Percentiles rank a stretch among this genome's conserved stretches.
These are phyloP conservation scores for Omphaloscelis lunosa DNA, from an alignment of 2,888 invertebrate species.

Conservation along the genomic window DNA sequence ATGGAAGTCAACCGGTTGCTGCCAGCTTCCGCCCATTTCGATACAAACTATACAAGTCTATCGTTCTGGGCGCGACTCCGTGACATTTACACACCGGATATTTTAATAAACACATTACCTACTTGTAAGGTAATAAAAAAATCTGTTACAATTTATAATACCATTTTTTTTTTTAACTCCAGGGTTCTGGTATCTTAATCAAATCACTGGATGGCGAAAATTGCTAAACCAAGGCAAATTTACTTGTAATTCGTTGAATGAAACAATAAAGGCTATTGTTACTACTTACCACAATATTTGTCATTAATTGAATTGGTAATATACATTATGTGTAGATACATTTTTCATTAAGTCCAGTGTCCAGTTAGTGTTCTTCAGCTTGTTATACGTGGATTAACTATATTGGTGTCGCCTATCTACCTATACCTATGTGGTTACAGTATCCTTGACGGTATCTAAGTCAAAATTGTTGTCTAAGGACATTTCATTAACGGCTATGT, in stretches of 20 bases:
- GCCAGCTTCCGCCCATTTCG: slow-evolving; percentile 55
- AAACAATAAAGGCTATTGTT: neutral
- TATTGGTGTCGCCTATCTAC: neutral
- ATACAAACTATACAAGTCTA: slow-evolving; percentile 43
- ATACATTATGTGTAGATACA: neutral
- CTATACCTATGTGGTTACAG: neutral
- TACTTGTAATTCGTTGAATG: neutral
- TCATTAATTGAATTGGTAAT: neutral
- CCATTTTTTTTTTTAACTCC: neutral
- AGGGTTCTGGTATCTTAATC: neutral
- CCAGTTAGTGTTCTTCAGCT: neutral
- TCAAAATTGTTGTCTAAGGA: neutral
- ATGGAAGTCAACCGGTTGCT: slow-evolving; percentile 36
- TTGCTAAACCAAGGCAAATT: neutral
- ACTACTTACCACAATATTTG: neutral
- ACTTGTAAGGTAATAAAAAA: slow-evolving; percentile 3
- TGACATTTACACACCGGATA: slow-evolving; percentile 58
- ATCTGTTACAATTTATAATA: neutral
- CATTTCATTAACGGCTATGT: neutral
- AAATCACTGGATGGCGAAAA: neutral
- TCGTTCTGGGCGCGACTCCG: slow-evolving; percentile 29
- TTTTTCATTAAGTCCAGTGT: neutral
- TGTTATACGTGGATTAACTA: neutral
- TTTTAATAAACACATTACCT: slow-evolving; percentile 37
- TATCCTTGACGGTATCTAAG: neutral